These are phyloP conservation scores for Rhynchotus rufescens DNA, from an alignment of 2,797 vertebrate species.

Conservation along the genomic window DNA sequence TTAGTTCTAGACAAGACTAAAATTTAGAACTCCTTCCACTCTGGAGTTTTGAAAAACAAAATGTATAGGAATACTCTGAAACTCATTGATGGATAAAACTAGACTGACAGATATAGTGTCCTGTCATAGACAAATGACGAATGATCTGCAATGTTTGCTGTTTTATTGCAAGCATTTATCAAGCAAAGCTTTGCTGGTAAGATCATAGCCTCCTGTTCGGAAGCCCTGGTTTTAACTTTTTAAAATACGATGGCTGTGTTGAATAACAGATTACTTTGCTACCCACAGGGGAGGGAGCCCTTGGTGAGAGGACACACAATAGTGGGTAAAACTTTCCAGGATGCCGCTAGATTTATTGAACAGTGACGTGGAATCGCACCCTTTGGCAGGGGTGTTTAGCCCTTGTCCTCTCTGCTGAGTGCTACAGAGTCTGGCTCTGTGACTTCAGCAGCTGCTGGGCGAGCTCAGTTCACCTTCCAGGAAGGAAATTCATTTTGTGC, in stretches of 20 bases:
- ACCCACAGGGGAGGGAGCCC: neutral
- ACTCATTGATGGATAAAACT: constrained; percentile 10
- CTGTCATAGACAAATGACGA: neutral
- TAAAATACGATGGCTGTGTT: neutral
- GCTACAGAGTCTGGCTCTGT: neutral
- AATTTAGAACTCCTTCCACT: neutral
- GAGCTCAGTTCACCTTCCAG: neutral
- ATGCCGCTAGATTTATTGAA: neutral
- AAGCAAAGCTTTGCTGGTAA: neutral
- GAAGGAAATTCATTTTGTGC: neutral
- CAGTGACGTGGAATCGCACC: neutral
- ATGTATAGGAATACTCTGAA: neutral
- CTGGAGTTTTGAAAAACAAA: neutral
- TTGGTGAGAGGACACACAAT: neutral
- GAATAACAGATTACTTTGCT: neutral
- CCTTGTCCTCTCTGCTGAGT: neutral
- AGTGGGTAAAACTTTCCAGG: neutral
- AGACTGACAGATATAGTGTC: neutral
- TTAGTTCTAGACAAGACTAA: too few relatives aligned
- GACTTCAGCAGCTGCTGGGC: neutral
- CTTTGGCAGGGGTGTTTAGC: neutral
- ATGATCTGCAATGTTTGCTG: neutral
- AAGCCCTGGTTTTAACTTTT: neutral
- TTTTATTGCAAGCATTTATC: neutral
- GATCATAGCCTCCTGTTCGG: neutral